A percentile compares a stretch with the other conserved stretches of the same genome.
phyloP scores from a whole-genome alignment of 2,888 invertebrate species.

The Eupelmus urozonus region DNA sequence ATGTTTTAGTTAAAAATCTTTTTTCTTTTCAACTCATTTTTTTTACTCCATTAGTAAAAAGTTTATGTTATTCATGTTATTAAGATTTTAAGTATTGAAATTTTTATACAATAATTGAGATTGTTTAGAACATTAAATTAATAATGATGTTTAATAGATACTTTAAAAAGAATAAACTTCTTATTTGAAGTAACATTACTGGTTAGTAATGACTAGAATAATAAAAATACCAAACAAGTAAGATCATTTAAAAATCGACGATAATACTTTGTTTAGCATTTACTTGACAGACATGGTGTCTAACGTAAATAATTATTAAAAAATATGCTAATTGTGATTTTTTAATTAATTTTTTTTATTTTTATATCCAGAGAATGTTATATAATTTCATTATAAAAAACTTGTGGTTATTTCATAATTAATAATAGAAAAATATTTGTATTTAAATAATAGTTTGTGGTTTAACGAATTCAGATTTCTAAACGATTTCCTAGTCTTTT shows the following conservation, averaged over 20 bases:
- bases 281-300: conserved; percentile 52
- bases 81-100: too few species aligned
- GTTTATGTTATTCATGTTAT: too few species aligned
- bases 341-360: conserved; percentile 52
- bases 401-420: conserved; percentile 46
- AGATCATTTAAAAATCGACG: conserved; percentile 40
- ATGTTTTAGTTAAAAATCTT: too few species aligned
- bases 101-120: too few species aligned
- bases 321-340: conserved; percentile 58
- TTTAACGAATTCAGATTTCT: conserved; percentile 39
- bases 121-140: too few species aligned
- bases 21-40: too few species aligned
- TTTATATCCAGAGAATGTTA: conserved; percentile 56
- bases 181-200: conserved; percentile 42
- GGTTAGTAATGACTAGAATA: conserved; percentile 45
- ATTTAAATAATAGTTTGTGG: conserved; percentile 59
- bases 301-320: conserved; percentile 46
- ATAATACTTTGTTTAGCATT: conserved; percentile 50
- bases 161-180: too few species aligned
- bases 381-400: conserved; percentile 49
- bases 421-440: conserved; percentile 44
- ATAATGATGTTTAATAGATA: too few species aligned
- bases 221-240: conserved; percentile 57
- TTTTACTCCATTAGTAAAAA: too few species aligned
- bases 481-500: conserved; percentile 56